A percentile compares a stretch with the other conserved stretches of the same genome.
phyloP scores from a whole-genome alignment of 2,888 invertebrate genomes.

The Aphrophora alni region DNA sequence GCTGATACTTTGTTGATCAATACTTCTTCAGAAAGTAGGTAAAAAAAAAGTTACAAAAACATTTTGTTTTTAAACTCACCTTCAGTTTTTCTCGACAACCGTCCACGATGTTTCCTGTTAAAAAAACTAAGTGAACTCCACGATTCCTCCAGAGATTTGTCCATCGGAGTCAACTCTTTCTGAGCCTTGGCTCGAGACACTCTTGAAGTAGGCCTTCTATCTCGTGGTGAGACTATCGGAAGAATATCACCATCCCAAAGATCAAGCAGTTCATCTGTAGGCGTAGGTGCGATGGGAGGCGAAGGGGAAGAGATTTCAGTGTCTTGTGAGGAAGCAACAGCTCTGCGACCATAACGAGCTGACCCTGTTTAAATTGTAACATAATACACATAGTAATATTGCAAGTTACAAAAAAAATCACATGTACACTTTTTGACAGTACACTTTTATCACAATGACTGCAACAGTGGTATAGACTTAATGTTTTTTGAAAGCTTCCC shows the following conservation, averaged over 20 bases:
- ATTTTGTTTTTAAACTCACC: conserved; percentile 51
- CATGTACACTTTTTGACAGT: too few relatives aligned
- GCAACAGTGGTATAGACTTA: too few relatives aligned
- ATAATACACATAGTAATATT: too few relatives aligned
- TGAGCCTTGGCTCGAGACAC: neutral
- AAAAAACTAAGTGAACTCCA: conserved; percentile 54
- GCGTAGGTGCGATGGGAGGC: neutral
- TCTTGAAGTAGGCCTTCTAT: neutral
- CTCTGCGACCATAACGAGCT: conserved; percentile 51
- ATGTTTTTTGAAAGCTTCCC: too few relatives aligned
- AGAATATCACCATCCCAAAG: conserved; percentile 4
- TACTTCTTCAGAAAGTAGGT: too few relatives aligned
- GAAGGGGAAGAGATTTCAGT: neutral
- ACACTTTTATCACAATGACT: too few relatives aligned
- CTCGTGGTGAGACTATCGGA: neutral
- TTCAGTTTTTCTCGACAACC: conserved; percentile 49
- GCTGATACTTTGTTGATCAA: too few relatives aligned
- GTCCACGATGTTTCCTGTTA: conserved; percentile 53
- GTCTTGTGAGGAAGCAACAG: conserved; percentile 34
- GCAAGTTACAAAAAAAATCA: too few relatives aligned
- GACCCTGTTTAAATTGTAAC: conserved; percentile 43
- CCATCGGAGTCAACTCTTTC: neutral
- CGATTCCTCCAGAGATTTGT: conserved; percentile 52
- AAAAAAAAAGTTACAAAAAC: too few relatives aligned
- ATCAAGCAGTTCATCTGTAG: conserved; percentile 9